Conservation (phyloP, 2,797 vertebrate genomes). For the Oreochromis mossambicus region DNA sequence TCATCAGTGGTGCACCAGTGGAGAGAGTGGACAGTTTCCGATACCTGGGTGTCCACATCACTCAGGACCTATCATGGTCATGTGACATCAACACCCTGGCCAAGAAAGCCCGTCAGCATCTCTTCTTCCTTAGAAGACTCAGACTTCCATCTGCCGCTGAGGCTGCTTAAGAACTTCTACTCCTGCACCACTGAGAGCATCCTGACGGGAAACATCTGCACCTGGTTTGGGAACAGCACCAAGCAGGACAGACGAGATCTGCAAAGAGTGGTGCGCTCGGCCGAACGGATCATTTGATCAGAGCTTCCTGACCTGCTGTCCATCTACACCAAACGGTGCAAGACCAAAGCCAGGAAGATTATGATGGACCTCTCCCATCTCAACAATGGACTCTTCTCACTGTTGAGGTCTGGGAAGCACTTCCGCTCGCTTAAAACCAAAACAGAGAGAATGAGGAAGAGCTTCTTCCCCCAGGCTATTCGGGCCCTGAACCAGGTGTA, state of each 20-base stretch:
- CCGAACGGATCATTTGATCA: too few species aligned
- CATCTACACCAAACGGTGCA: background rate
- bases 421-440: accelerated
- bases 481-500: accelerated
- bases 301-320: too few species aligned
- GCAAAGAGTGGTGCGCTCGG: too few species aligned
- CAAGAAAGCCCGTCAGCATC: background rate
- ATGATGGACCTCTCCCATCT: accelerated
- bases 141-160: accelerated
- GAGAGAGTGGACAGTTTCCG: background rate
- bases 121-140: background rate
- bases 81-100: background rate
- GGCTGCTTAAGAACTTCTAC: background rate
- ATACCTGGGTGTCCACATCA: background rate
- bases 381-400: background rate
- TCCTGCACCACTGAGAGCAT: background rate
- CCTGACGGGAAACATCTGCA: background rate
- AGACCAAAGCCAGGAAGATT: background rate
- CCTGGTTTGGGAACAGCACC: background rate
- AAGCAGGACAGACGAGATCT: too few species aligned
- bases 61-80: background rate
- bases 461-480: background rate
- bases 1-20: background rate
- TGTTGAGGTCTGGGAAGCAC: background rate
- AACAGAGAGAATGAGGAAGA: background rate